Evolutionary conservation across 2,888 invertebrate genomes (phyloP), one percentile per base, ranked within the genome.

Genomic region (Eilema griseolum): DNA sequence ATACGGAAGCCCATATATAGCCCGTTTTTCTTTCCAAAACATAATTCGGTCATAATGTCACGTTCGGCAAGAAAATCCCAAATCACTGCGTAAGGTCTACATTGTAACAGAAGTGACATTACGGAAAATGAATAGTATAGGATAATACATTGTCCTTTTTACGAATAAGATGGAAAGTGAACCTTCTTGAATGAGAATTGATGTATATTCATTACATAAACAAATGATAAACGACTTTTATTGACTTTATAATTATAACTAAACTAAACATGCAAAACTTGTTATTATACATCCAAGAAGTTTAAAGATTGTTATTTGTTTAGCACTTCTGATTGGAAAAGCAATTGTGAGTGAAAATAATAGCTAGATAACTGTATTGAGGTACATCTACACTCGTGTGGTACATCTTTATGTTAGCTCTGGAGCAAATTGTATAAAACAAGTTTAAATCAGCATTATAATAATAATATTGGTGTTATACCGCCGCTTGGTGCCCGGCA

Each of bases 81-180:
- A 79, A 79, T 76, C 79, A 72, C 72, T 67, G 56, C 60, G 65
- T 46, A 68, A 65, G 71, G 73, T 59, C 37, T 26, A 71, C 69
- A 28, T 72, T 24, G 66, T 56, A 71, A n/a, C 24, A 61, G 59
- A 69, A 46, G 57, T 67, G 46, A n/a, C 59, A 64, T 56, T 26
- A 60, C 57, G 61, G 20, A 26, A 46, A 46, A 46, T 64, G 37
- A 69, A 66, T 60, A 66, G 60, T 67, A 67, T 78, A 67, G 72
- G 68, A 64, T 64, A 64, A 52, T 64, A 77, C 70, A 69, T 65
- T 67, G 61, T 41, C 7, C 63, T 67, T 64, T 20, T 23, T 31
- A 28, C 28, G 71, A 61, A 52, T 23, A 61, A 69, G 14, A 65
- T 26, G 10, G 66, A 41, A 69, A 72, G 67, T 24, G 62, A 26